Evolutionary conservation across 2,797 vertebrate genomes (phyloP), one percentile per base, ranked within the genome.

Genomic region (Sandelia bainsii): DNA sequence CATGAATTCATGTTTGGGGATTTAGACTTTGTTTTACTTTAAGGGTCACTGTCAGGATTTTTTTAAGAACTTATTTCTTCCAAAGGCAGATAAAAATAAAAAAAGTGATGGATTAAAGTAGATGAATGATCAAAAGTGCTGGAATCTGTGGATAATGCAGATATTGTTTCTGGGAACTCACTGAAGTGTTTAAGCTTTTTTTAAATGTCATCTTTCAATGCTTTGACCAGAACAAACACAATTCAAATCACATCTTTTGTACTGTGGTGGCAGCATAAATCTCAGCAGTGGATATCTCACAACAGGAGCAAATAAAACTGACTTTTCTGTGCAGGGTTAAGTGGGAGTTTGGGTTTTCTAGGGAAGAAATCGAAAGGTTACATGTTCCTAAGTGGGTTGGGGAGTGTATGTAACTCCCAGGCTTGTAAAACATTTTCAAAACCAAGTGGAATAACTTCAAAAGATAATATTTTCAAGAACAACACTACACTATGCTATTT

Each of bases 1-100:
- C 46, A 71, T 58, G 73, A 79, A 71, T 72, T 50, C 42, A 37
- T 34, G 61, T 65, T 76, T 16, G 22, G 32, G 69, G 77, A 74
- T 67, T 65, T 62, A 19, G 40, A n/a, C 34, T n/a, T 13, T 1
- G 39, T 51, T 68, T 57, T 45, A 54, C 17, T 69, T 68, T 27
- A 52, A 57, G 22, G 17, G 3, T 57, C 42, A 14, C 54, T 22
- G 25, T 60, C 49, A 49, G 56, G 44, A 46, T 11, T 27, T 52
- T 50, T 11, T 63, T 13, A 52, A 17, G 20, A 34, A 58, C 42
- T 25, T 8, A 37, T 49, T 49, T 16, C 20, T 8, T 64, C 20
- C n/a, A 1, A 49, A 45, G 49, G 34, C 29, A 23, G 16, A 42
- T 69, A 46, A 40, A 42, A 42, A 14, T 42, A 42, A 14, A 37